Percentiles rank a stretch among this genome's conserved stretches.
These are phyloP conservation scores for Sebastes schlegelii DNA, from an alignment of 2,113 vertebrate species.

Conservation along the genomic window DNA sequence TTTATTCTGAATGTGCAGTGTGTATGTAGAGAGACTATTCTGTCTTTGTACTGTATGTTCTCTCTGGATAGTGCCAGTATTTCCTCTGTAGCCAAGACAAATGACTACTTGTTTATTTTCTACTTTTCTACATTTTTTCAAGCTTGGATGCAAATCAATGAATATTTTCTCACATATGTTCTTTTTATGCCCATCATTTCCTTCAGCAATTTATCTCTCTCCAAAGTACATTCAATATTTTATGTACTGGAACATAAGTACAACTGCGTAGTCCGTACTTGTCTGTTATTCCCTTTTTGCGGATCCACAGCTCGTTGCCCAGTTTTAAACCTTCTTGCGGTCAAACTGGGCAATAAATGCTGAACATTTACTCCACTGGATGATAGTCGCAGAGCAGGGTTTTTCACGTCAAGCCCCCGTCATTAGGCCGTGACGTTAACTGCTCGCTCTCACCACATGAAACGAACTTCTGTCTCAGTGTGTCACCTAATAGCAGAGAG, in stretches of 20 bases:
- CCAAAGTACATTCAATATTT: not conserved
- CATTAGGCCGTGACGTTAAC: conserved; percentile 39
- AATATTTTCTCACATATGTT: not conserved
- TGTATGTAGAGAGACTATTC: not conserved
- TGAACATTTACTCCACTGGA: conserved; percentile 19
- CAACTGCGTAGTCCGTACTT: conserved; percentile 17
- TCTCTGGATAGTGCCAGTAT: not conserved
- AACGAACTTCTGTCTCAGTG: conserved; percentile 13
- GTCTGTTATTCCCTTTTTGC: conserved; percentile 1
- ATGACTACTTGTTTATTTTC: conserved; percentile 15
- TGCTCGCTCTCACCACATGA: conserved; percentile 51
- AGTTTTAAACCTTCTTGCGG: conserved; percentile 23
- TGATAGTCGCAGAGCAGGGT: not conserved
- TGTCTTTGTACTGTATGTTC: not conserved
- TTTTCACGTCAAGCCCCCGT: conserved; percentile 28
- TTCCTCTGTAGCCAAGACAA: conserved; percentile 3
- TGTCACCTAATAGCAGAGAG: conserved; percentile 41
- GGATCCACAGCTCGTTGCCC: conserved; percentile 16
- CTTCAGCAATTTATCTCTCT: not conserved
- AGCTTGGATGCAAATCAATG: not conserved
- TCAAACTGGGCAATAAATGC: conserved; percentile 36
- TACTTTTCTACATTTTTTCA: conserved; percentile 8
- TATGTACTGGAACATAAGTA: not conserved
- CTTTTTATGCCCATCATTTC: not conserved
- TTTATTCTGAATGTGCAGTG: not conserved